These are phyloP conservation scores for Lathamus discolor DNA, from an alignment of 2,113 vertebrate genomes.

Conservation along the genomic window DNA sequence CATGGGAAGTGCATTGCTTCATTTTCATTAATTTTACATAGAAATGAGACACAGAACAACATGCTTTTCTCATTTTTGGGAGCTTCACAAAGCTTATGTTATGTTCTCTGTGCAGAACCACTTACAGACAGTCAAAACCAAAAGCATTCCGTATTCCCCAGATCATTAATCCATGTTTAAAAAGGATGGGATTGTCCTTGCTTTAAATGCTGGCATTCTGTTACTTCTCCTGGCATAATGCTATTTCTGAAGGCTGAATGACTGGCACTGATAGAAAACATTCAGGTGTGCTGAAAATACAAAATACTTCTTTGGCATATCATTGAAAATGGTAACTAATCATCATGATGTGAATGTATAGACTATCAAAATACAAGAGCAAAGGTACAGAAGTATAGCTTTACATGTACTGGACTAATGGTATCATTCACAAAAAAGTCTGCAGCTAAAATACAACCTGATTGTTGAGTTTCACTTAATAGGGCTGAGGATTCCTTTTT, in stretches of 20 bases:
- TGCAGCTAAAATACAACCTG: background rate
- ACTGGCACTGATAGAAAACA: background rate
- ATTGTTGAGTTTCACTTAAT: background rate
- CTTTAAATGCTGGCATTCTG: slow-evolving; percentile 24
- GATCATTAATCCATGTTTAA: slow-evolving; percentile 36
- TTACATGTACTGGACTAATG: background rate
- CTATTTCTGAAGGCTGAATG: slow-evolving; percentile 34
- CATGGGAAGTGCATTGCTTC: slow-evolving; percentile 61
- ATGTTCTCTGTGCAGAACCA: background rate
- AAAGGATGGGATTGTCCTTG: slow-evolving; percentile 14
- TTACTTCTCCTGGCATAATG: slow-evolving; percentile 25
- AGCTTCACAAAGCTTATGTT: slow-evolving; percentile 12
- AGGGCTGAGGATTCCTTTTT: background rate
- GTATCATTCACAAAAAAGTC: background rate
- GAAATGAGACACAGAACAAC: slow-evolving; percentile 48
- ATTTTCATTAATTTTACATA: slow-evolving; percentile 72
- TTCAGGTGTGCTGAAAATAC: slow-evolving; percentile 15
- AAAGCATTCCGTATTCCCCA: slow-evolving; percentile 12
- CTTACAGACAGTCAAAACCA: slow-evolving; percentile 24
- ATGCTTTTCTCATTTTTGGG: slow-evolving; percentile 49
- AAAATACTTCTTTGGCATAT: background rate
- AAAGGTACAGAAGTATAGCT: background rate
- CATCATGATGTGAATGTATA: background rate
- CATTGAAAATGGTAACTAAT: background rate
- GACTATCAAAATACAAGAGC: background rate